These are phyloP conservation scores for Erithacus rubecula DNA, from an alignment of 2,797 vertebrate species.

Conservation along the genomic window DNA sequence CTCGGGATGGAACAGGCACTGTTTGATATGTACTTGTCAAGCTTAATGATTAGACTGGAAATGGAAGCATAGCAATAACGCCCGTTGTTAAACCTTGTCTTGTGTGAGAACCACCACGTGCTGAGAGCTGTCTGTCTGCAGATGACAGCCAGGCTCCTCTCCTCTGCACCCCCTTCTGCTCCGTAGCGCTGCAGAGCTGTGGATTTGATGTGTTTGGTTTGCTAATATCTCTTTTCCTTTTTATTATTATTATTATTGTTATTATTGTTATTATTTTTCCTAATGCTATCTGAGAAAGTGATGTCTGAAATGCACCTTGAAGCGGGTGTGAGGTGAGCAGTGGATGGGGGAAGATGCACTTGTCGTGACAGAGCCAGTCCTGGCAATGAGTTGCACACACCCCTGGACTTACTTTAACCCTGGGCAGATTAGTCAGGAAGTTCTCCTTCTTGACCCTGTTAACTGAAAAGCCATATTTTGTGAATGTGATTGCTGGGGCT, in stretches of 20 bases:
- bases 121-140: background rate
- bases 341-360: background rate
- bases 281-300: background rate
- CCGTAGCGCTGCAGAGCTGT: background rate
- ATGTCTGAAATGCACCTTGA: background rate
- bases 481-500: slow-evolving; percentile 14
- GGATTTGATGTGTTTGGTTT: background rate
- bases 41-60: slow-evolving; percentile 14
- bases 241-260: background rate
- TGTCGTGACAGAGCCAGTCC: background rate
- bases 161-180: background rate
- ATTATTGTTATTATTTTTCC: background rate
- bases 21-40: background rate
- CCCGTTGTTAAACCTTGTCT: background rate
- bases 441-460: background rate
- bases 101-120: background rate
- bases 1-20: background rate
- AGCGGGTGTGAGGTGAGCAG: background rate
- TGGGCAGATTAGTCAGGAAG: background rate
- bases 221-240: background rate
- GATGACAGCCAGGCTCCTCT: background rate
- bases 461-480: slow-evolving; percentile 61
- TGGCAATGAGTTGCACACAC: fast-evolving
- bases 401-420: background rate
- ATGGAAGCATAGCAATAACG: slow-evolving; percentile 52